Evolutionary conservation across 2,797 vertebrate species (phyloP).

Genomic region (Sebastolobus altivelis): DNA sequence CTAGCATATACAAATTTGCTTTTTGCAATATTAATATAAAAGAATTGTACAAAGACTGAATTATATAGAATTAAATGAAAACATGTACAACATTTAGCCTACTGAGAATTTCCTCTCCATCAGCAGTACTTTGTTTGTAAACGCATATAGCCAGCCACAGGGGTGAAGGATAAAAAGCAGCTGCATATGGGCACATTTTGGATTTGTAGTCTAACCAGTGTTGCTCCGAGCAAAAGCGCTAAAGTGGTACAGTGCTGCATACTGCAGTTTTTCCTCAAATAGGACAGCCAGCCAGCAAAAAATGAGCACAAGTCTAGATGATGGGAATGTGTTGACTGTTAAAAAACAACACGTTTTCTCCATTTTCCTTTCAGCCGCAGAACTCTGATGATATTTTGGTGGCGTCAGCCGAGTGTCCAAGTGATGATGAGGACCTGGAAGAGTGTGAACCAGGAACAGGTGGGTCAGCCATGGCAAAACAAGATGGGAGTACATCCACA

Average conservation of each 20-base stretch:
- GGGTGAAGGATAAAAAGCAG: conserved; percentile 53
- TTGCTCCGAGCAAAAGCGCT: conserved; percentile 55
- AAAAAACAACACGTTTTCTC: conserved; percentile 21
- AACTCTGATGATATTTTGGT: conserved; percentile 96
- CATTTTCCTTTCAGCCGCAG: conserved; percentile 78
- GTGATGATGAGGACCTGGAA: conserved; percentile 95
- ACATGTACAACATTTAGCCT: conserved; percentile 25
- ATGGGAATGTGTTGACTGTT: conserved; percentile 24
- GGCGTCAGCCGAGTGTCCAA: conserved; percentile 95
- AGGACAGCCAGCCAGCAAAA: conserved; percentile 44
- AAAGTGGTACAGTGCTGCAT: conserved; percentile 40
- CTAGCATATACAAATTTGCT: conserved; percentile 17
- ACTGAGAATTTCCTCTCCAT: conserved; percentile 26
- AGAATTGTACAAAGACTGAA: conserved; percentile 20
- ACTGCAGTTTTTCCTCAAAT: conserved; percentile 49
- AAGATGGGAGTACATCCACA: not conserved
- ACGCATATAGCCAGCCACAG: conserved; percentile 47
- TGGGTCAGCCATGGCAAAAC: conserved; percentile 80
- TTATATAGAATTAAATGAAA: conserved; percentile 22
- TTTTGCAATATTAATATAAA: conserved; percentile 18
- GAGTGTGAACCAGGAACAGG: conserved; percentile 97
- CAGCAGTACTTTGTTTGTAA: conserved; percentile 43
- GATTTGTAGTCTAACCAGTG: conserved; percentile 35
- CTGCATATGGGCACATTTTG: conserved; percentile 51
- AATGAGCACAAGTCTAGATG: conserved; percentile 14